Conservation (phyloP, 2,113 vertebrate species). For the Scartelaos histophorus region DNA sequence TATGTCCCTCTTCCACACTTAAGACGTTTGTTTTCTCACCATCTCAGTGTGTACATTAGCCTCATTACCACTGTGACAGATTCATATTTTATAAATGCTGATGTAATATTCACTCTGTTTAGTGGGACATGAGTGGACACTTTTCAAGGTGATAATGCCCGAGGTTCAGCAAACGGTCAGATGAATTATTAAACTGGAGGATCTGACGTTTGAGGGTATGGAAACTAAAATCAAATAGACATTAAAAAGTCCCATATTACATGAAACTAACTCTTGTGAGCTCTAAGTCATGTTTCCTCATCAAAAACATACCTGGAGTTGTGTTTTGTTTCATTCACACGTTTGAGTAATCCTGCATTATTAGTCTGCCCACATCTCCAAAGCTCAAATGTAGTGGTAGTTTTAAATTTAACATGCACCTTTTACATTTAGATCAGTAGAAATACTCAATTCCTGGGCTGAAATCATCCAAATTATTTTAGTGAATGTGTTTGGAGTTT, state of each 20-base stretch:
- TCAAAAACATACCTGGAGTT: too few species aligned
- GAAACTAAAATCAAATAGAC: too few species aligned
- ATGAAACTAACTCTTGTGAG: not conserved
- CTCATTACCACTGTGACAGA: not conserved
- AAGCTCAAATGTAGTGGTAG: too few species aligned
- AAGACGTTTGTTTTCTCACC: not conserved
- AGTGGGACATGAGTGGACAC: not conserved
- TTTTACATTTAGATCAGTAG: too few species aligned
- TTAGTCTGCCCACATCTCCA: too few species aligned
- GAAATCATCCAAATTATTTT: too few species aligned
- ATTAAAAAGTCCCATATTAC: not conserved
- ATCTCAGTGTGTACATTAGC: not conserved
- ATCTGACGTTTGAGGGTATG: not conserved
- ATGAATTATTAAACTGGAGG: slow-evolving; percentile 1
- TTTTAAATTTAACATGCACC: too few species aligned
- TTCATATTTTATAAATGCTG: not conserved
- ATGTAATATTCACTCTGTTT: slow-evolving; percentile 1
- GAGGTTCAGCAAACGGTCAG: slow-evolving; percentile 2
- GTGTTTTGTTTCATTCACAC: too few species aligned
- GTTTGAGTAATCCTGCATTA: too few species aligned
- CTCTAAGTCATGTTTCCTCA: too few species aligned
- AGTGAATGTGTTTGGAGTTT: too few species aligned
- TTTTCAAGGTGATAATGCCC: slow-evolving; percentile 1
- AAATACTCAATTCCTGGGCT: too few species aligned
- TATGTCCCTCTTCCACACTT: not conserved